Percentiles rank a stretch among this genome's conserved stretches.
Evolutionary conservation across 2,888 invertebrate genomes (phyloP).

Genomic region (Diarsia rubi): DNA sequence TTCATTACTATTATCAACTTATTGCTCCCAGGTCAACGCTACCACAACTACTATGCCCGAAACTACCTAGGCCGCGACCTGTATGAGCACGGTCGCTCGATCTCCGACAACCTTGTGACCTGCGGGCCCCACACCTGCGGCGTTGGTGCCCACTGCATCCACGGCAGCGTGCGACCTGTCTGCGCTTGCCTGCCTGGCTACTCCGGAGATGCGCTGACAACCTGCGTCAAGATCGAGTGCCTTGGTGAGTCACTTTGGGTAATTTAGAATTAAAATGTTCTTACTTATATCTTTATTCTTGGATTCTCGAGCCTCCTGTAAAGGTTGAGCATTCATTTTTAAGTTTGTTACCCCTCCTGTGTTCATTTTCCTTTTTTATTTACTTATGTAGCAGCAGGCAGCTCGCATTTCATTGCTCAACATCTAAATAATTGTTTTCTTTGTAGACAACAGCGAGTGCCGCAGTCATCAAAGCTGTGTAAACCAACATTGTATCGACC

Average conservation of each 20-base stretch:
- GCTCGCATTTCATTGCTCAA: neutral
- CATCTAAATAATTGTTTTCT: neutral
- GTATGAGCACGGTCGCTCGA: slow-evolving; percentile 86
- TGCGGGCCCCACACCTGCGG: slow-evolving; percentile 93
- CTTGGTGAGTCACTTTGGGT: slow-evolving; percentile 87
- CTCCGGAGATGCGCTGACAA: slow-evolving; percentile 94
- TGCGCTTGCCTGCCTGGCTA: slow-evolving; percentile 95
- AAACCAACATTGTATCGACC: slow-evolving; percentile 95
- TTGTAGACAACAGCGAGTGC: slow-evolving; percentile 94
- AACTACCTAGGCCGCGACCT: slow-evolving; percentile 81
- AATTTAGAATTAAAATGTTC: neutral
- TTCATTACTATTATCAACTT: neutral
- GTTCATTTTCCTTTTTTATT: neutral
- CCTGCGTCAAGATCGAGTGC: slow-evolving; percentile 94
- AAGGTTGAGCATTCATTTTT: neutral
- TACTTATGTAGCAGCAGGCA: neutral
- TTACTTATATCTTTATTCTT: neutral
- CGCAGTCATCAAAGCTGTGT: slow-evolving; percentile 93
- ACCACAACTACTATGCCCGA: slow-evolving; percentile 80
- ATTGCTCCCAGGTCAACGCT: slow-evolving; percentile 79
- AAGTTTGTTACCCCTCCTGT: neutral
- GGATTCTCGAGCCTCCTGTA: neutral
- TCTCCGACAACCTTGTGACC: slow-evolving; percentile 86
- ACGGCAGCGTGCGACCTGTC: slow-evolving; percentile 93
- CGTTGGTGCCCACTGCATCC: slow-evolving; percentile 92